Evolutionary conservation across 2,113 vertebrate genomes (phyloP).

Genomic region (Paralichthys olivaceus): DNA sequence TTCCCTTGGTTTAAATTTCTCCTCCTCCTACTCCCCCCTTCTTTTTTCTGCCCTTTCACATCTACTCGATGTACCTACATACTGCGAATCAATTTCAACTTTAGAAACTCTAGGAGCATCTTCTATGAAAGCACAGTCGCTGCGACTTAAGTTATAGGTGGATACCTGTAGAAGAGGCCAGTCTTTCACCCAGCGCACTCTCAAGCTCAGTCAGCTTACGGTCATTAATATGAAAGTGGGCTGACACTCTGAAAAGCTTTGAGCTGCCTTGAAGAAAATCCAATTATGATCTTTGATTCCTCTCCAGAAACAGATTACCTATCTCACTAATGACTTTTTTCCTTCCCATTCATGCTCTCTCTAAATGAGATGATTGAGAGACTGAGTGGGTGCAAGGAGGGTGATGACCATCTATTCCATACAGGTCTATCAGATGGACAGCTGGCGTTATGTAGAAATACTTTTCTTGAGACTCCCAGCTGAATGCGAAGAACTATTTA

Average conservation of each 20-base stretch:
- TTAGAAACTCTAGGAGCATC: slow-evolving; percentile 7
- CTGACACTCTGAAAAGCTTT: slow-evolving; percentile 66
- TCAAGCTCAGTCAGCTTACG: slow-evolving; percentile 57
- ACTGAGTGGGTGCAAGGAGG: slow-evolving; percentile 58
- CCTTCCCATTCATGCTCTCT: slow-evolving; percentile 70
- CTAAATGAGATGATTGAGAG: slow-evolving; percentile 72
- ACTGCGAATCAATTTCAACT: slow-evolving; percentile 46
- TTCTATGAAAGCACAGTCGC: neutral
- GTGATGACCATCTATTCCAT: slow-evolving; percentile 72
- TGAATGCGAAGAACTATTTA: slow-evolving; percentile 60
- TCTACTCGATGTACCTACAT: neutral
- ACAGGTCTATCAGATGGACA: slow-evolving; percentile 74
- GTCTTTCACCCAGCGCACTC: slow-evolving; percentile 51
- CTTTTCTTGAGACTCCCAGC: slow-evolving; percentile 59
- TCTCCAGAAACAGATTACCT: slow-evolving; percentile 76
- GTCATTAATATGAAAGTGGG: slow-evolving; percentile 68
- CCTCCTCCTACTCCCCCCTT: neutral
- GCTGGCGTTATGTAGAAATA: slow-evolving; percentile 66
- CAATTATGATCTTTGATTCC: slow-evolving; percentile 77
- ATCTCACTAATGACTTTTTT: slow-evolving; percentile 79
- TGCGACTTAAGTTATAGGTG: slow-evolving; percentile 46
- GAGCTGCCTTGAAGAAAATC: slow-evolving; percentile 75
- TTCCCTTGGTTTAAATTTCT: neutral
- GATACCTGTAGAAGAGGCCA: slow-evolving; percentile 50
- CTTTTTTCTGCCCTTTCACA: neutral